These are phyloP conservation scores for Acomys russatus DNA, from an alignment of 2,797 vertebrate genomes.

Conservation along the genomic window DNA sequence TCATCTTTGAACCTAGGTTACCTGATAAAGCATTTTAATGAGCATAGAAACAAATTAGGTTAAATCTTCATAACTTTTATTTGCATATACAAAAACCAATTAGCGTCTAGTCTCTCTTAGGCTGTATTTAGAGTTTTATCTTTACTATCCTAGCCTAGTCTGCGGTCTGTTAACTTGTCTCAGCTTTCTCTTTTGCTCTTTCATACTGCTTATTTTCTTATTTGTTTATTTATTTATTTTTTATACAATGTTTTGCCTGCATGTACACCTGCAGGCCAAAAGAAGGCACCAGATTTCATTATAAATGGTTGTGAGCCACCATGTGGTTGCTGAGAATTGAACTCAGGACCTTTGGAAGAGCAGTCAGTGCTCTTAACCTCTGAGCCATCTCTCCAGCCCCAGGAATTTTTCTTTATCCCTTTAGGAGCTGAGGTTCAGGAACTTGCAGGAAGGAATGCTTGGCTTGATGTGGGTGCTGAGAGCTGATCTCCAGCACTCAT, in stretches of 20 bases:
- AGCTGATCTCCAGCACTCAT: not conserved
- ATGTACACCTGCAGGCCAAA: too few relatives aligned
- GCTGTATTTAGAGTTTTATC: not conserved
- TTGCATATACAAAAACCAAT: not conserved
- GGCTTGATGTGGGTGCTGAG: not conserved
- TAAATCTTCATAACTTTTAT: constrained; percentile 43
- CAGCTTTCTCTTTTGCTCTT: not conserved
- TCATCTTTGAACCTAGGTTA: not conserved
- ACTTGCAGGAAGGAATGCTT: too few relatives aligned
- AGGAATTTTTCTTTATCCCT: not conserved
- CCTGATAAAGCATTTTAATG: not conserved
- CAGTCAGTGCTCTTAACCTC: too few relatives aligned
- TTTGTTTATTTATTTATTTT: not conserved
- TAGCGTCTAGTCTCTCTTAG: constrained; percentile 17
- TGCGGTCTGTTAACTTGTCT: not conserved
- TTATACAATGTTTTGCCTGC: not conserved
- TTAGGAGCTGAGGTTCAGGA: not conserved
- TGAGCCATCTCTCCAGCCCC: not conserved
- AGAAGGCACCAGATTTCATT: not conserved
- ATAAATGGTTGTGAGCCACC: too few relatives aligned
- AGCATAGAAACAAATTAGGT: constrained; percentile 14
- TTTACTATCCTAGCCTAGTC: not conserved
- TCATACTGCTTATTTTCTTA: not conserved
- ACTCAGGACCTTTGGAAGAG: too few relatives aligned
- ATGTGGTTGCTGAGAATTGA: too few relatives aligned